Evolutionary conservation across 2,888 invertebrate genomes (phyloP), one percentile per base, ranked within the genome.

Genomic region (Chloroclysta siterata): DNA sequence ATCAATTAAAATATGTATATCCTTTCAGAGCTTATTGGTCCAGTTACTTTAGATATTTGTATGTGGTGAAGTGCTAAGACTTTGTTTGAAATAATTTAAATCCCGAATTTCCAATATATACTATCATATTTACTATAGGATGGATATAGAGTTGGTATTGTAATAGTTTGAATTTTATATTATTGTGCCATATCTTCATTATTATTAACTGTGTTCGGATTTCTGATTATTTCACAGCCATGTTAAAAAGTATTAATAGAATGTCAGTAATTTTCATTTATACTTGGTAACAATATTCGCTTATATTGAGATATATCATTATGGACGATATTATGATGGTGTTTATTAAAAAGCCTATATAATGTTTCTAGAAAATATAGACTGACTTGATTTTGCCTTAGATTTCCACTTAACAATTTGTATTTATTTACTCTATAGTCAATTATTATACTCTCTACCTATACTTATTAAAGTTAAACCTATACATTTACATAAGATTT

Each of bases 331-430:
- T 22, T 15, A 15, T 17, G 2, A 47, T 47, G 10, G 11, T 36
- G 7, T 33, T 56, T 39, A 52, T 33, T 39, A 48, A 15, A 39
- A 48, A 41, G 56, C 56, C 42, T 51, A 11, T 46, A 50, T 50
- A 17, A 15, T 60, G 36, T 57, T 56, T 64, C 52, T 66, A 77
- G 72, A 75, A 76, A 70, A 63, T 76, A 81, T 79, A 79, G 81
- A 81, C 82, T 82, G 82, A 81, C 67, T 78, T 81, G 70, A 70
- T 76, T 81, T 80, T 73, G 77, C 78, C 79, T 79, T 81, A 72
- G 68, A 72, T 56, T 58, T 65, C 57, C 62, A 62, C 58, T 44
- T 62, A 29, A 61, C 29, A 63, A 56, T 63, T 62, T 66, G 62
- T 60, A 61, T 61, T 59, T 66, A 64, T 70, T 65, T 64, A 60